Base-by-base conservation (phyloP, 2,888 invertebrate genomes). In the Lasiommata megera region DNA sequence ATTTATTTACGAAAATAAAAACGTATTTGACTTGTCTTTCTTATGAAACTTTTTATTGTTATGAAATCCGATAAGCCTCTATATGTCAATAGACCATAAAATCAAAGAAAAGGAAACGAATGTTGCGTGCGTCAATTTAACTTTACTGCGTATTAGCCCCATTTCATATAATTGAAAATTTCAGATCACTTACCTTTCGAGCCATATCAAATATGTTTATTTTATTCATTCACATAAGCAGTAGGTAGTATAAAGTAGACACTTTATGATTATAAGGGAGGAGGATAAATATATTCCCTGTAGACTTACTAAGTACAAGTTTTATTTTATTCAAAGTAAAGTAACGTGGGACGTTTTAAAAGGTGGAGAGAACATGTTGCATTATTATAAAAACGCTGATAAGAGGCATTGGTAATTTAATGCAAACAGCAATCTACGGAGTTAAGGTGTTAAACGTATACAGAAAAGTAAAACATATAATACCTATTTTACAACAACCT, bases 281-380 rank as follows among this genome's bases (percentile, higher is more conserved):
- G 16, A 46, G 31, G 46, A 46, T 46, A 46, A 46, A 31, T 1
- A 11, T 46, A 46, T 46, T 46, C 46, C 46, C 31, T 46, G 16
- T 46, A 16, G 31, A 46, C 16, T 29, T 11, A 29, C 16, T 16
- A 31, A 31, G 16, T 31, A 46, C 46, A 46, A 46, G 46, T 46
- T 46, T 46, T 31, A 46, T 46, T 46, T 7, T 14, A 29, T 46
- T 46, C 11, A 43, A 43, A n/a, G 18, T 41, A 28, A 43, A 37
- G 37, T 37, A 37, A 14, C 12, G 16, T 31, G 6, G 29, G 31
- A 31, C 46, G 11, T 46, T 46, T 46, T 31, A 46, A 46, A 46
- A 46, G 46, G 46, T 46, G 29, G 46, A 46, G 16, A 5, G 29
- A 31, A 31, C 16, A 46, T 31, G 46, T 29, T 29, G 31, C 46